Percentiles rank a stretch among this genome's conserved stretches.
Conservation (phyloP, 2,797 vertebrate genomes). For the Rhinatrema bivittatum region DNA sequence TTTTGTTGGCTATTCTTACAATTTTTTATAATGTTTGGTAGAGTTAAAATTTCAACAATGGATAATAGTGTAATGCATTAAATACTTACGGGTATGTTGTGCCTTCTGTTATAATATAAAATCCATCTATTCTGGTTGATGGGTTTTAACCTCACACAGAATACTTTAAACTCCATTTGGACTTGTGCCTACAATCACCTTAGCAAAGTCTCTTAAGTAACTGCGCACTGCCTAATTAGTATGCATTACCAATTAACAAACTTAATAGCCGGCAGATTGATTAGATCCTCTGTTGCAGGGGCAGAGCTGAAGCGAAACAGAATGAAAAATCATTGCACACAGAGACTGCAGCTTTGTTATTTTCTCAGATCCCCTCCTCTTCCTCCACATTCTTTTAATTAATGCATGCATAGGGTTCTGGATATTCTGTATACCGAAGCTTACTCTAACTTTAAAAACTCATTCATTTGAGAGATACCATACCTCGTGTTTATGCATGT, state of each 20-base stretch:
- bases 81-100: conserved; percentile 70
- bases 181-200: conserved; percentile 97
- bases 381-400: conserved; percentile 81
- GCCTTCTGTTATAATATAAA: conserved; percentile 77
- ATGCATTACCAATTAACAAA: conserved; percentile 99
- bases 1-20: too few relatives aligned
- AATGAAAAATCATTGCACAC: conserved; percentile 89
- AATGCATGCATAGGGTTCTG: conserved; percentile 89
- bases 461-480: conserved; percentile 45
- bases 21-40: conserved; percentile 53
- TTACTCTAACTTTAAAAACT: conserved; percentile 71
- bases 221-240: conserved; percentile 96
- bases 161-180: conserved; percentile 98
- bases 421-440: conserved; percentile 79
- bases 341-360: conserved; percentile 72
- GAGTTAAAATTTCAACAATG: conserved; percentile 59
- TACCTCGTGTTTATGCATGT: conserved; percentile 36
- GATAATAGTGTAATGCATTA: conserved; percentile 63
- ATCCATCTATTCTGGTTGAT: conserved; percentile 84
- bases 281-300: conserved; percentile 97
- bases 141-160: conserved; percentile 97
- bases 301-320: conserved; percentile 90
- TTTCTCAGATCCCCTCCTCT: conserved; percentile 63
- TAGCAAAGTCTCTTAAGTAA: conserved; percentile 98
- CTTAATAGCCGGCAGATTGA: conserved; percentile 99